Conservation (phyloP, 2,797 vertebrate genomes). For the Gambusia yucatana region DNA sequence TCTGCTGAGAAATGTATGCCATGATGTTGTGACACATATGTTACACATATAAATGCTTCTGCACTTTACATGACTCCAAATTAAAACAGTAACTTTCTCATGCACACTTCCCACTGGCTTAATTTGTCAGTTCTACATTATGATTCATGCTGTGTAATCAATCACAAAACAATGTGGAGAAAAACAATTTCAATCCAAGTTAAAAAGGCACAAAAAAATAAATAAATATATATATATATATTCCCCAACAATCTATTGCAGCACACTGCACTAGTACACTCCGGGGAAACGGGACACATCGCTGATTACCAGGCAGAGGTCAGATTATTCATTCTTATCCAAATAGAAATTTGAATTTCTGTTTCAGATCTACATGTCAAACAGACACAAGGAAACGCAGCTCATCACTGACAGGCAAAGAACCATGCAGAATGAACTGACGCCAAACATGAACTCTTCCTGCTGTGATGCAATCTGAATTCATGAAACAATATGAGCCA, state of each 20-base stretch:
- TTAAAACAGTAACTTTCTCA: neutral
- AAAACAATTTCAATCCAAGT: neutral
- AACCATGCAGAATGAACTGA: neutral
- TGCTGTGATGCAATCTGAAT: constrained; percentile 13
- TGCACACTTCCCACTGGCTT: neutral
- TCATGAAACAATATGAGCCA: constrained; percentile 6
- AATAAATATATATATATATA: neutral
- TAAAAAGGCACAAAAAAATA: neutral
- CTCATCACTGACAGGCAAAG: neutral
- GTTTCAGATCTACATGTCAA: constrained; percentile 6
- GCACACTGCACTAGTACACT: neutral
- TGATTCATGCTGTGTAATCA: neutral
- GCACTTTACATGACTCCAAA: neutral
- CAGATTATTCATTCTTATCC: neutral
- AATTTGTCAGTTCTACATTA: neutral
- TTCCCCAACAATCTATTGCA: neutral
- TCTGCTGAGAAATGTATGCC: neutral
- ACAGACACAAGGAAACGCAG: neutral
- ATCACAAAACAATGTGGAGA: neutral
- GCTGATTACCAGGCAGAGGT: neutral
- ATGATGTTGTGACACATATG: neutral
- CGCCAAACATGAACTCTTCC: neutral
- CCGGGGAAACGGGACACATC: constrained; percentile 2
- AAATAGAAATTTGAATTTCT: constrained; percentile 1
- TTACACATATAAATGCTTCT: neutral